Evolutionary conservation across 2,113 vertebrate species (phyloP).

Genomic region (Cinclus mexicanus): DNA sequence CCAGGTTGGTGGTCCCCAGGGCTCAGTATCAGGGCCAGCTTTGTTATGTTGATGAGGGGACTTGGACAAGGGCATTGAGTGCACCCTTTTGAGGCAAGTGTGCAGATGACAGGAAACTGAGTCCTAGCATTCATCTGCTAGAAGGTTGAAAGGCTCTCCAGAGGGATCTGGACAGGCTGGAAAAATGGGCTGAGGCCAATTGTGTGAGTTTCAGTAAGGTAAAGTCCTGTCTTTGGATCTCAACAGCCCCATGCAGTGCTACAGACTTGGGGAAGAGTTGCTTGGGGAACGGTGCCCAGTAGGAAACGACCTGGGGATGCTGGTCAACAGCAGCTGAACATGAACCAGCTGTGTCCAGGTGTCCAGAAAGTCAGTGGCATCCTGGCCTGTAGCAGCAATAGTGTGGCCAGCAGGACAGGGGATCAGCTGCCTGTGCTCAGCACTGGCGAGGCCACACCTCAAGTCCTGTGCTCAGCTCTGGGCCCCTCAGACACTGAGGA

Average conservation of each 20-base stretch:
- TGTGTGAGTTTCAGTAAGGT: neutral
- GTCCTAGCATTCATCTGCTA: neutral
- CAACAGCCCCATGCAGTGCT: neutral
- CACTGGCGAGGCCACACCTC: neutral
- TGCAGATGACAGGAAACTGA: neutral
- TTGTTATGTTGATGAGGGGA: neutral
- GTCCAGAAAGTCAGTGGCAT: neutral
- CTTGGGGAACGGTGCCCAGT: neutral
- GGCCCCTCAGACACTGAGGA: neutral
- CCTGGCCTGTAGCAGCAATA: neutral
- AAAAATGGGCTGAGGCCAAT: neutral
- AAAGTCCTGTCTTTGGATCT: neutral
- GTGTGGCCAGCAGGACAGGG: neutral
- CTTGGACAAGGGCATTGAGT: fast-evolving
- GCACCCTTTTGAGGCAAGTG: neutral
- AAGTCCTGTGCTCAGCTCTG: neutral
- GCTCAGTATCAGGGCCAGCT: fast-evolving
- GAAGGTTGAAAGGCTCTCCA: neutral
- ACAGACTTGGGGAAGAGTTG: neutral
- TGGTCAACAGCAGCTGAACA: neutral
- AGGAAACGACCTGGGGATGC: neutral
- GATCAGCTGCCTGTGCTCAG: fast-evolving
- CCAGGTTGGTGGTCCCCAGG: neutral
- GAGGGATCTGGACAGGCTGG: neutral
- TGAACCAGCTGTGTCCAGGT: neutral